A percentile compares a stretch with the other conserved stretches of the same genome.
phyloP scores from a whole-genome alignment of 2,888 invertebrate species.

The Leucophenga maculata region DNA sequence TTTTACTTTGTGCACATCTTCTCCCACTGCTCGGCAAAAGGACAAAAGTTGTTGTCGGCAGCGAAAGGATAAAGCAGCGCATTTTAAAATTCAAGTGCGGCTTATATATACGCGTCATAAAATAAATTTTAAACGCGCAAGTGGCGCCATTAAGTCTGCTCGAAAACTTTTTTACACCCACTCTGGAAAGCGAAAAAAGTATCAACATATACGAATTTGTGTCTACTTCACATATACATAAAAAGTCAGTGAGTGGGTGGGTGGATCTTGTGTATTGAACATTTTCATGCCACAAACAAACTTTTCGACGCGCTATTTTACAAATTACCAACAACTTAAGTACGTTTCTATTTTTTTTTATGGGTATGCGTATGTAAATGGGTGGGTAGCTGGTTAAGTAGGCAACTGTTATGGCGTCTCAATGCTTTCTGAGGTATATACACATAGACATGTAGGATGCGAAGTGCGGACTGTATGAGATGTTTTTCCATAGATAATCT shows the following conservation, averaged over 20 bases:
- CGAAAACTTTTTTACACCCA: conserved; percentile 60
- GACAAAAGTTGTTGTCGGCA: conserved; percentile 41
- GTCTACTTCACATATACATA: conserved; percentile 27
- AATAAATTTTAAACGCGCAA: conserved; percentile 65
- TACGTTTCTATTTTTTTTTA: conserved; percentile 5
- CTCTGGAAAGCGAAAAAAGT: conserved; percentile 32
- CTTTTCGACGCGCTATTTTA: conserved; percentile 69
- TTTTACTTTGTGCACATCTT: conserved; percentile 39
- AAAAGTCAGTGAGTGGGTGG: not conserved
- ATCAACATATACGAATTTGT: not conserved
- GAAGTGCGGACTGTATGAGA: not conserved
- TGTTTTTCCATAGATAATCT: not conserved
- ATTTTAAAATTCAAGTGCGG: conserved; percentile 67
- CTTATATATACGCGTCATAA: conserved; percentile 62
- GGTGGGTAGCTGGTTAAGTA: conserved; percentile 15
- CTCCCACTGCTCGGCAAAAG: conserved; percentile 52
- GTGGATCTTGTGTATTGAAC: not conserved
- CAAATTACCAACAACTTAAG: conserved; percentile 68
- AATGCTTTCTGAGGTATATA: not conserved
- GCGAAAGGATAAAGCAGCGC: conserved; percentile 39
- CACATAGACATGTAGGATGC: not conserved
- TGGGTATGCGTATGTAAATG: conserved; percentile 13
- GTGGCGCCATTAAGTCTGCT: conserved; percentile 67
- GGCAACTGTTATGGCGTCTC: not conserved
- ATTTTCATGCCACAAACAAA: conserved; percentile 48